Evolutionary conservation across 2,113 vertebrate genomes (phyloP), one percentile per base, ranked within the genome.

Genomic region (Cyrtonyx montezumae): DNA sequence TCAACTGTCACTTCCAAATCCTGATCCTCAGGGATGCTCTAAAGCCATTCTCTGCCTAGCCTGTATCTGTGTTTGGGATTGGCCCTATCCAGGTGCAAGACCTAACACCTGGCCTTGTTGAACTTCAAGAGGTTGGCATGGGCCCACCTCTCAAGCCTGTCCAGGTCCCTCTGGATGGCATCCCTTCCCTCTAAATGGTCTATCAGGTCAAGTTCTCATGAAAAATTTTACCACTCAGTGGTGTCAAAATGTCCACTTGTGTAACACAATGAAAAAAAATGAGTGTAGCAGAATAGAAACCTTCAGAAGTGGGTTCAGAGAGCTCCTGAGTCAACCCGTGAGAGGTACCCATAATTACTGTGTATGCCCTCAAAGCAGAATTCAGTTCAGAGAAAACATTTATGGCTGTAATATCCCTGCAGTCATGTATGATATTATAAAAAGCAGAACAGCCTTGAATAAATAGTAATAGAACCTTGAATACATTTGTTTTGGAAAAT

Each of bases 231-330:
- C 23, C 6, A 62, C 6, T 58, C 45, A 19, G n/a, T 53, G 4
- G 11, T 49, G 40, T 66, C 75, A 85, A 9, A 6, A 1, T 30
- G 12, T 16, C 9, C 42, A 6, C 40, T 42, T 68, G 21, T 85
- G 59, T 16, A 61, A 80, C 8, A 26, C 14, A 22, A n/a, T 74
- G 20, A 7, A 58, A 75, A 75, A 79, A 48, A 0, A 0, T 42
- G 32, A 55, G 8, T 40, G 53, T 66, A 59, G 59, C 42, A 66
- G 75, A 85, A 62, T 48, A 48, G 9, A 25, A 42, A 25, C 74
- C 20, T 68, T 79, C 22, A 9, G 45, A 77, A 17, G 21, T 8
- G 42, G 23, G 15, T 42, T 78, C 85, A 65, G 17, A 51, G 34
- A 61, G 69, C 79, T 70, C 22, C 61, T 7, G 51, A 40, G 17